phyloP scores from a whole-genome alignment of 2,888 invertebrate genomes.

The Scaptomyza polygonia region DNA sequence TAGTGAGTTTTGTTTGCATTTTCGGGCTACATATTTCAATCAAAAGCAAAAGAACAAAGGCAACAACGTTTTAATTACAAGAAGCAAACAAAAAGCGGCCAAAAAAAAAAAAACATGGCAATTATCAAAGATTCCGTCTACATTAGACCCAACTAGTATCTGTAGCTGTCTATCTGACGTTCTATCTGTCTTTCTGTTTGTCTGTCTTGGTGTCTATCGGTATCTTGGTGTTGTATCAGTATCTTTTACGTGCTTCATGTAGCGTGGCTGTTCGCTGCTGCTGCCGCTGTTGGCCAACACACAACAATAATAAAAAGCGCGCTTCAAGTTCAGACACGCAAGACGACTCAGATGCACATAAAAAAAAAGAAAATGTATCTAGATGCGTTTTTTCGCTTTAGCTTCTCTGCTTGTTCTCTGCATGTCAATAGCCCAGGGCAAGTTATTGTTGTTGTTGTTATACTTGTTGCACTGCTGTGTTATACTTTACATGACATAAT shows the following conservation, averaged over 20 bases:
- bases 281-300: constrained; percentile 27
- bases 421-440: constrained; percentile 62
- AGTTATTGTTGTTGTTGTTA: constrained; percentile 3
- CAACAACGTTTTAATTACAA: constrained; percentile 55
- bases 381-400: constrained; percentile 36
- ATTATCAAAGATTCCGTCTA: constrained; percentile 53
- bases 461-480: constrained; percentile 55
- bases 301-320: constrained; percentile 20
- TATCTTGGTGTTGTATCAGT: constrained; percentile 44
- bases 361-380: constrained; percentile 61
- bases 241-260: constrained; percentile 70
- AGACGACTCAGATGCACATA: constrained; percentile 46
- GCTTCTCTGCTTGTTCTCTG: constrained; percentile 35
- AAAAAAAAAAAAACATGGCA: constrained; percentile 62
- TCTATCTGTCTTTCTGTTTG: constrained; percentile 19
- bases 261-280: constrained; percentile 47
- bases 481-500: constrained; percentile 59
- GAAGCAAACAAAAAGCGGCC: constrained; percentile 57
- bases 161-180: constrained; percentile 3
- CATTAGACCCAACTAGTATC: constrained; percentile 14
- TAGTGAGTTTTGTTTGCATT: constrained; percentile 26
- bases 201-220: background rate
- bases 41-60: constrained; percentile 24
- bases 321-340: constrained; percentile 56
- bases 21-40: constrained; percentile 68